Evolutionary conservation across 1,140 invertebrate genomes (phyloP).

Genomic region (Wiebesia pumilae): DNA sequence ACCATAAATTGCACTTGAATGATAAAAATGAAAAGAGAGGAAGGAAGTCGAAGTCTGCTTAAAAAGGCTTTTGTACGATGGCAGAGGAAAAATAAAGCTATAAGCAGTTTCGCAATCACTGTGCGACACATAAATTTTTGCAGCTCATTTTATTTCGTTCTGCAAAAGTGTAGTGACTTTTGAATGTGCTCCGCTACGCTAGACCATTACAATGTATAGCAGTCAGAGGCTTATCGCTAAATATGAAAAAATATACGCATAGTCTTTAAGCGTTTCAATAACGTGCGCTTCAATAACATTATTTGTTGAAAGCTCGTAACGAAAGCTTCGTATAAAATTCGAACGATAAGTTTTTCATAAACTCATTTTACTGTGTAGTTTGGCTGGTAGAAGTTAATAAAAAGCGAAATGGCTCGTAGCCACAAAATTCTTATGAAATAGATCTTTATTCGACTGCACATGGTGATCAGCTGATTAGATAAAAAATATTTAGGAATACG

Average conservation of each 20-base stretch:
- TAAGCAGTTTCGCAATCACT: not conserved
- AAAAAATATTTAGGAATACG: not conserved
- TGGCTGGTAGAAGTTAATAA: not conserved
- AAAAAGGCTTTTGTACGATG: slow-evolving; percentile 3
- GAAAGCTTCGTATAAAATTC: not conserved
- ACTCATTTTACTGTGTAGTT: not conserved
- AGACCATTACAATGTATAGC: not conserved
- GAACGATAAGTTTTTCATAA: not conserved
- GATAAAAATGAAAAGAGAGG: not conserved
- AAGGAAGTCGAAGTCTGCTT: not conserved
- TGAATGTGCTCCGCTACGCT: not conserved
- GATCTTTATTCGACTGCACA: not conserved
- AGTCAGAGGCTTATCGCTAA: not conserved
- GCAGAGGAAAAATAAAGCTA: not conserved
- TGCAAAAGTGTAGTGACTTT: slow-evolving; percentile 1
- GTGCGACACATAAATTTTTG: slow-evolving; percentile 16
- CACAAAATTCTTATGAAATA: not conserved
- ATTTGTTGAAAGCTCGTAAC: not conserved
- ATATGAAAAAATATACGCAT: not conserved
- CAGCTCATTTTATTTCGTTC: slow-evolving; percentile 4
- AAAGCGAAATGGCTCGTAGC: not conserved
- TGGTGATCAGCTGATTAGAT: not conserved
- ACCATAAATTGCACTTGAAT: slow-evolving; percentile 21
- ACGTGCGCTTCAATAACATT: not conserved
- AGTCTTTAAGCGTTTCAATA: not conserved